A percentile compares a stretch with the other conserved stretches of the same genome.
Conservation (phyloP, 2,797 vertebrate genomes). For the Coreius guichenoti region DNA sequence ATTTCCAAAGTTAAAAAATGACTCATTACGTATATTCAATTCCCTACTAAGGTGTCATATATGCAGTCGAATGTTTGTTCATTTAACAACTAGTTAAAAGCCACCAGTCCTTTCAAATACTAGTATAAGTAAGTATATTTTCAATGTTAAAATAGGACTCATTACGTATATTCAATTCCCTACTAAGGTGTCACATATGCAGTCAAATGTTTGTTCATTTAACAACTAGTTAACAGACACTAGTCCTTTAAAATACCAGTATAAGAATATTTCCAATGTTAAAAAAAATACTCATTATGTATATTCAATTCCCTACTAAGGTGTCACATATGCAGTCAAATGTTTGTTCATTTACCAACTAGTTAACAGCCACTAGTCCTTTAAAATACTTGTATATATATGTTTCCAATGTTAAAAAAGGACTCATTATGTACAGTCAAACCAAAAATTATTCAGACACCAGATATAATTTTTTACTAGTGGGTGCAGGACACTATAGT, state of each 20-base stretch:
- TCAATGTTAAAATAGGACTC: background rate
- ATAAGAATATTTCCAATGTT: background rate
- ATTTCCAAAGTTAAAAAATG: background rate
- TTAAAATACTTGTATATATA: background rate
- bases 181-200: background rate
- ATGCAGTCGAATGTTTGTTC: no score
- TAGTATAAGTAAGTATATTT: background rate
- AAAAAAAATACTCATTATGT: background rate
- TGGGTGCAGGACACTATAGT: no score
- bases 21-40: background rate
- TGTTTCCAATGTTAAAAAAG: background rate
- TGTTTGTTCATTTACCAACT: background rate
- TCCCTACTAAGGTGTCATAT: background rate
- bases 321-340: background rate
- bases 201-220: background rate
- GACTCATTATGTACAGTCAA: background rate
- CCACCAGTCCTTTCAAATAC: background rate
- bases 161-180: background rate
- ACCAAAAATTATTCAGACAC: no score
- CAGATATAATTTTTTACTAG: no score
- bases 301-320: background rate
- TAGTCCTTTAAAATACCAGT: background rate
- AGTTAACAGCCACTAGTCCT: background rate
- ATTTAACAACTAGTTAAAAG: no score
- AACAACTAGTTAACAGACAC: background rate